Evolutionary conservation across 1,140 invertebrate species (phyloP).

Genomic region (Drosophila carrolli): DNA sequence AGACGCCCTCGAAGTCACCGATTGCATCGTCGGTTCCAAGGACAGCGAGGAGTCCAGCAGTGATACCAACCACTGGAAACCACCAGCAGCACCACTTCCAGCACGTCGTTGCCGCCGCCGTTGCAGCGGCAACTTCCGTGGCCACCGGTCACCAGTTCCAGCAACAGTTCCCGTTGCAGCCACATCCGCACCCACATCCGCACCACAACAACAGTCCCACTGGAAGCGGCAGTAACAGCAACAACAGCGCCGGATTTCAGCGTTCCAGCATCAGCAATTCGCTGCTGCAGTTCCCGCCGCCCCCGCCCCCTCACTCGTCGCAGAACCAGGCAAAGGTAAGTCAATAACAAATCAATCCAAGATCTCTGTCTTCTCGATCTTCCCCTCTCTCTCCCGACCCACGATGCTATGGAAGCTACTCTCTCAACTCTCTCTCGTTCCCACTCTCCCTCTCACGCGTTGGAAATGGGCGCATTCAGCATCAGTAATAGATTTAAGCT

Average conservation of each 20-base stretch:
- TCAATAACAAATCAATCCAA: conserved; percentile 48
- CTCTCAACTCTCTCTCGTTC: conserved; percentile 7
- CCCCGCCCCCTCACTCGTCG: conserved; percentile 38
- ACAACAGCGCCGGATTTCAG: conserved; percentile 60
- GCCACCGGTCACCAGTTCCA: conserved; percentile 68
- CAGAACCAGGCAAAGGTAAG: conserved; percentile 67
- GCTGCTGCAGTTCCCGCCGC: conserved; percentile 48
- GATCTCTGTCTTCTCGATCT: conserved; percentile 6
- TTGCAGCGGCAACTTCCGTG: conserved; percentile 69
- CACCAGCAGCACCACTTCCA: conserved; percentile 69
- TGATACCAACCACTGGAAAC: conserved; percentile 19
- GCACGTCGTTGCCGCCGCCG: conserved; percentile 72
- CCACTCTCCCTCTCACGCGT: conserved; percentile 12
- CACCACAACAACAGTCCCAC: conserved; percentile 52
- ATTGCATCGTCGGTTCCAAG: conserved; percentile 9
- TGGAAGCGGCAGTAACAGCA: conserved; percentile 50
- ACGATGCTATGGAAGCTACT: conserved; percentile 36
- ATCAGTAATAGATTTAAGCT: conserved; percentile 1
- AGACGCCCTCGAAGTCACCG: conserved; percentile 52
- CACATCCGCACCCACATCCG: conserved; percentile 28
- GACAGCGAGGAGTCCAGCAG: conserved; percentile 8
- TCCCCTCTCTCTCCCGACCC: conserved; percentile 1
- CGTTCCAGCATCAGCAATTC: conserved; percentile 68
- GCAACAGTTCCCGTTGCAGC: conserved; percentile 29
- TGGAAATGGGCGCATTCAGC: conserved; percentile 30